Conservation (phyloP, 2,888 invertebrate genomes). For the Troides helena region DNA sequence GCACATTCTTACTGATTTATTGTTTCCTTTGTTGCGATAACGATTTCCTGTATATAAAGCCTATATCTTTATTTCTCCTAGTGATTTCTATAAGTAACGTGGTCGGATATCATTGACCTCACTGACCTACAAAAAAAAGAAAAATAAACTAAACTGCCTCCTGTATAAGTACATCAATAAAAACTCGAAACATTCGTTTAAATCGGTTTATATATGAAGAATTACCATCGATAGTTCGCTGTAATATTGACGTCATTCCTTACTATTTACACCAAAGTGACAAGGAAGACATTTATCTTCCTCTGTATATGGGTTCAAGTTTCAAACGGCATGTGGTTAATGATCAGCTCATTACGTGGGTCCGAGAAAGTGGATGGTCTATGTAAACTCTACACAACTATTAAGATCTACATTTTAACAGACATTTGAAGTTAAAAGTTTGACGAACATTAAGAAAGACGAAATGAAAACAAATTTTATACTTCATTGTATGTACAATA, state of each 20-base stretch:
- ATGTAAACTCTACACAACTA: not conserved
- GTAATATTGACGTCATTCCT: not conserved
- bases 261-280: constrained; percentile 12
- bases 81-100: too few species aligned
- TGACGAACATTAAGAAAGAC: not conserved
- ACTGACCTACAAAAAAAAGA: too few species aligned
- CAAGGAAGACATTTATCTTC: constrained; percentile 29
- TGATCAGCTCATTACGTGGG: constrained; percentile 19
- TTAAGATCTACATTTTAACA: constrained; percentile 7
- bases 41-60: too few species aligned
- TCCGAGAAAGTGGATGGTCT: constrained; percentile 21
- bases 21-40: too few species aligned
- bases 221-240: constrained; percentile 19
- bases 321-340: constrained; percentile 26
- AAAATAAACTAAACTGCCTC: too few species aligned
- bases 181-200: too few species aligned
- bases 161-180: too few species aligned
- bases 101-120: too few species aligned
- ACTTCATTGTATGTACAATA: not conserved
- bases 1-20: too few species aligned
- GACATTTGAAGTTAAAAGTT: not conserved
- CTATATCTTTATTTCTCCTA: too few species aligned
- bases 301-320: constrained; percentile 26
- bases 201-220: not conserved
- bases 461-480: not conserved